These are phyloP conservation scores for Eristalinus sepulchralis DNA, from an alignment of 2,888 invertebrate species.

Conservation along the genomic window DNA sequence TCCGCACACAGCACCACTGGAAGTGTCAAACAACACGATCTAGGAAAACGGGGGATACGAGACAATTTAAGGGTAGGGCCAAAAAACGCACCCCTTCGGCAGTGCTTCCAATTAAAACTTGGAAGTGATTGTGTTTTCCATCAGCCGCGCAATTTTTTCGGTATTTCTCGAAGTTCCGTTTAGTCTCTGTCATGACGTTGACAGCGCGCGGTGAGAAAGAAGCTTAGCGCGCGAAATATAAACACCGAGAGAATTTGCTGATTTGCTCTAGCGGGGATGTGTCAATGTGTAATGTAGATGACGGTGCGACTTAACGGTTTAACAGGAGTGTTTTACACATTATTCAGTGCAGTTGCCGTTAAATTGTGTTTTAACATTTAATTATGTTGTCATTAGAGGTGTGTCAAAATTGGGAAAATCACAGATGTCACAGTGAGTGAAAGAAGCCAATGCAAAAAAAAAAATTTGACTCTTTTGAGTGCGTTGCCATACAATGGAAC, in stretches of 20 bases:
- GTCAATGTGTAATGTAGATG: constrained; percentile 22
- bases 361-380: neutral
- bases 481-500: constrained; percentile 78
- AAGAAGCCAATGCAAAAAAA: neutral
- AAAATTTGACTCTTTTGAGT: neutral
- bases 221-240: constrained; percentile 25
- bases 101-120: constrained; percentile 39
- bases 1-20: neutral
- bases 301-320: constrained; percentile 3
- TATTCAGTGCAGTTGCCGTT: neutral
- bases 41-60: constrained; percentile 39
- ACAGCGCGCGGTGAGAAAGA: constrained; percentile 45
- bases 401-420: neutral
- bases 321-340: neutral
- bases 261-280: neutral
- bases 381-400: neutral
- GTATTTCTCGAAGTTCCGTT: constrained; percentile 57
- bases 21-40: neutral
- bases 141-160: constrained; percentile 19
- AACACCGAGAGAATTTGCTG: neutral
- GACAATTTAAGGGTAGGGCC: constrained; percentile 67
- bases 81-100: constrained; percentile 47
- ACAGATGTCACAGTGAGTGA: neutral
- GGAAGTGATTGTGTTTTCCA: constrained; percentile 16
- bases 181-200: constrained; percentile 66